Evolutionary conservation across 2,113 vertebrate species (phyloP).

Genomic region (Cheilinus undulatus): DNA sequence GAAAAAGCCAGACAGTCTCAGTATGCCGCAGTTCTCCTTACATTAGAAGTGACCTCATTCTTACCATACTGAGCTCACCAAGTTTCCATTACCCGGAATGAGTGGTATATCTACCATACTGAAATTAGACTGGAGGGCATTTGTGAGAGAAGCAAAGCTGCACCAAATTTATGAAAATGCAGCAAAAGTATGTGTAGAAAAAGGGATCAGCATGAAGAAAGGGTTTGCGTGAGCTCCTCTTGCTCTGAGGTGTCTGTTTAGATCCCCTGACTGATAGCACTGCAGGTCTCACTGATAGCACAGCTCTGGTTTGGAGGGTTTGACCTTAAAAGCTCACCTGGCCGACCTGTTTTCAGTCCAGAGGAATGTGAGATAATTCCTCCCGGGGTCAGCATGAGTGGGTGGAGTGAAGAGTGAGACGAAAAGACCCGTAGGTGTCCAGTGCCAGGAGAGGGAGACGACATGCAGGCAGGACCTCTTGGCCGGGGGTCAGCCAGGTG

Average conservation of each 20-base stretch:
- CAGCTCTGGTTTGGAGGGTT: background rate
- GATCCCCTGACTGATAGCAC: constrained; percentile 26
- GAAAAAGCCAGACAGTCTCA: constrained; percentile 65
- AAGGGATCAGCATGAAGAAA: too few relatives aligned
- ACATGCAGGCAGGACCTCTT: constrained; percentile 40
- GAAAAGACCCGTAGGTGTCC: constrained; percentile 52
- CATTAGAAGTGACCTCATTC: constrained; percentile 75
- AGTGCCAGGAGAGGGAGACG: constrained; percentile 3
- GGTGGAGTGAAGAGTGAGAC: constrained; percentile 54
- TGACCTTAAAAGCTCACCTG: constrained; percentile 63
- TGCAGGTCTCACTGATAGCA: constrained; percentile 15
- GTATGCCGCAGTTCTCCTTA: constrained; percentile 67
- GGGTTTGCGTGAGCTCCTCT: background rate
- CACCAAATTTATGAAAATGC: background rate
- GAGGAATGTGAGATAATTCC: constrained; percentile 70
- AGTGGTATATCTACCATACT: constrained; percentile 17
- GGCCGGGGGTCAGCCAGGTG: constrained; percentile 65
- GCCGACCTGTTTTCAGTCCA: constrained; percentile 36
- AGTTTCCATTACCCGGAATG: constrained; percentile 67
- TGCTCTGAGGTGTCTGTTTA: constrained; percentile 16
- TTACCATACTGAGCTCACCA: constrained; percentile 62
- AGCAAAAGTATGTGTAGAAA: too few relatives aligned
- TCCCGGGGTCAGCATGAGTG: constrained; percentile 48
- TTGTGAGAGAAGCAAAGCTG: constrained; percentile 25
- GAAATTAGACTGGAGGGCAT: constrained; percentile 28